Evolutionary conservation across 2,888 invertebrate species (phyloP), one percentile per base, ranked within the genome.

Genomic region (Antitype chi): DNA sequence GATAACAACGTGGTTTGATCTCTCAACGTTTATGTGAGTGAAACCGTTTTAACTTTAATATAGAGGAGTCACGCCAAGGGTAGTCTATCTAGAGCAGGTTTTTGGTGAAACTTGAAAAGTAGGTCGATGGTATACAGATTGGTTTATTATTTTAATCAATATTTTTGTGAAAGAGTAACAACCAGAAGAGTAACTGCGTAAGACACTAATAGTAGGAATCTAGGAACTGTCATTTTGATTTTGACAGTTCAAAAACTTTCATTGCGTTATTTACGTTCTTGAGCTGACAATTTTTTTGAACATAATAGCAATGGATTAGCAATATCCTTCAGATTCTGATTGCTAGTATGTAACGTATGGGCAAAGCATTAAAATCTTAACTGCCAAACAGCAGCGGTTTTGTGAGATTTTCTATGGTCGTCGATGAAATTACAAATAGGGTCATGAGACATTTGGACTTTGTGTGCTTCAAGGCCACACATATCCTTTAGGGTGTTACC

Each of bases 31-130:
- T 57, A 72, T 25, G 80, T 66, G 63, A 28, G 74, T 69, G 71
- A 81, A 82, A 81, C 60, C 59, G 53, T 81, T 85, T 77, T 17
- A 59, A 32, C 17, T 69, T 81, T 82, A 60, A 87, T 82, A 55
- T 70, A 60, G n/a, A 75, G 17, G 75, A 76, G 55, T 74, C 87
- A 87, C 88, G 87, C 88, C 88, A 87, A 87, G 88, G 87, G 78
- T 80, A 81, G 68, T 9, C n/a, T 49, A 86, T 78, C 59, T 85
- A 25, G 78, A 81, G 66, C 81, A 80, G 75, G 77, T 80, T 68
- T 78, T 78, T 78, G 55, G 76, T 75, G 62, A 59, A 81, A 78
- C 67, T 53, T 9, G 7, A 32, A 55, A 86, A 74, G 69, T 86
- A 77, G 85, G 86, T 76, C 82, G 74, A n/a, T 74, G 49, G 13